phyloP scores from a whole-genome alignment of 2,113 vertebrate genomes.

The Notothenia coriiceps region DNA sequence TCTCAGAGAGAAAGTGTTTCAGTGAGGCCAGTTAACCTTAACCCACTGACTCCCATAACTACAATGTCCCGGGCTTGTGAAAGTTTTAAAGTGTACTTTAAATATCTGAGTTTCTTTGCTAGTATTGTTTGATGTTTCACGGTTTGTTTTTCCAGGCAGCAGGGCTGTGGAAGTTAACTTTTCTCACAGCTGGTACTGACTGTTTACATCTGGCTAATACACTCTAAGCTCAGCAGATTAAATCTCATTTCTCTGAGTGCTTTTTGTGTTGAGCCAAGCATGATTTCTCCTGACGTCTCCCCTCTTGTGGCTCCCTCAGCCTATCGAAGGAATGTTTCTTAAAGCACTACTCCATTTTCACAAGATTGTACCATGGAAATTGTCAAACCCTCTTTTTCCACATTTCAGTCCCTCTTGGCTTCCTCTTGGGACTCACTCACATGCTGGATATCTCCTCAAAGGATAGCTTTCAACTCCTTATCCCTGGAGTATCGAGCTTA shows the following conservation, averaged over 20 bases:
- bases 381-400: constrained; percentile 67
- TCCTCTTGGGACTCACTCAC: constrained; percentile 54
- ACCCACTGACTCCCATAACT: constrained; percentile 53
- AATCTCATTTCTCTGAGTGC: constrained; percentile 78
- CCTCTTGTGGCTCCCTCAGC: constrained; percentile 53
- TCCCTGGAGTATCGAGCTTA: constrained; percentile 37
- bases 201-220: constrained; percentile 73
- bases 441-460: constrained; percentile 56
- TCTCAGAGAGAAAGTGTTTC: constrained; percentile 69
- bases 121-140: constrained; percentile 44
- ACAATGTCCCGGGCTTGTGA: constrained; percentile 35
- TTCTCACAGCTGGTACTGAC: constrained; percentile 68
- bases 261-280: constrained; percentile 76
- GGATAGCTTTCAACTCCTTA: constrained; percentile 61
- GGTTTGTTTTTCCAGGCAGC: constrained; percentile 54
- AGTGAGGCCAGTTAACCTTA: constrained; percentile 67
- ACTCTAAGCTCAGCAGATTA: constrained; percentile 74
- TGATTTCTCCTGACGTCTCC: constrained; percentile 73
- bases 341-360: constrained; percentile 73
- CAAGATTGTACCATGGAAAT: constrained; percentile 68
- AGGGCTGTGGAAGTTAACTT: constrained; percentile 44
- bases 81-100: constrained; percentile 50
- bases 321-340: constrained; percentile 68
- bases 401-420: constrained; percentile 49
- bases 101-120: constrained; percentile 40